Conservation (phyloP, 1,140 invertebrate genomes). For the Maniola jurtina region DNA sequence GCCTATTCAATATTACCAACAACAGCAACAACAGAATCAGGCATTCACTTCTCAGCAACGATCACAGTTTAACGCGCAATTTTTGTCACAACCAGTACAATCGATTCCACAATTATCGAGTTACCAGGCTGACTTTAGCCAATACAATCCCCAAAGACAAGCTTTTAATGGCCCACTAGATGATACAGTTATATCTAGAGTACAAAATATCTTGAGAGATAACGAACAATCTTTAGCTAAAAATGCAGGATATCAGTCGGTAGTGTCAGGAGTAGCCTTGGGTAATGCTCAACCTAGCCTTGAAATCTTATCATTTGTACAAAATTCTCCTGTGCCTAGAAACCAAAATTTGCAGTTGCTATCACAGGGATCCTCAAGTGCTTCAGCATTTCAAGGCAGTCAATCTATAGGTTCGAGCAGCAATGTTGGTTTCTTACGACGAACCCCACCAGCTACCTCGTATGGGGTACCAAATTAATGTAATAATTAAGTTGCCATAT, state of each 20-base stretch:
- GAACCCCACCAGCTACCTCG: slow-evolving; percentile 36
- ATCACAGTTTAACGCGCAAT: slow-evolving; percentile 30
- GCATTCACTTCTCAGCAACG: slow-evolving; percentile 44
- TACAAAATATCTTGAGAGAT: slow-evolving; percentile 62
- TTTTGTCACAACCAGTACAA: slow-evolving; percentile 40
- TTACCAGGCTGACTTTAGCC: slow-evolving; percentile 56
- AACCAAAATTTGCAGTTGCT: slow-evolving; percentile 15
- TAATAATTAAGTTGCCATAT: slow-evolving; percentile 5
- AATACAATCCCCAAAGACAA: slow-evolving; percentile 45
- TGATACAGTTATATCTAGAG: slow-evolving; percentile 50
- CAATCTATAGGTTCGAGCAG: slow-evolving; percentile 28
- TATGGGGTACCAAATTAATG: slow-evolving; percentile 47
- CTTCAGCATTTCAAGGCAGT: slow-evolving; percentile 15
- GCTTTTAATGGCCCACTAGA: slow-evolving; percentile 58
- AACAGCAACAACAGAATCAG: slow-evolving; percentile 32
- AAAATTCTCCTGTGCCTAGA: slow-evolving; percentile 44
- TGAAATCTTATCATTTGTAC: slow-evolving; percentile 64
- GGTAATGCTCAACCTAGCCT: slow-evolving; percentile 63
- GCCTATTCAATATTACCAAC: slow-evolving; percentile 27
- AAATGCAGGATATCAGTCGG: slow-evolving; percentile 54
- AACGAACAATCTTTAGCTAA: slow-evolving; percentile 60
- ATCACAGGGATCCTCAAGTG: slow-evolving; percentile 30
- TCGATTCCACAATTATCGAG: slow-evolving; percentile 39
- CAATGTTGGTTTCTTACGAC: slow-evolving; percentile 39
- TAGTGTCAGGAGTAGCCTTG: slow-evolving; percentile 63